These are phyloP conservation scores for Latheticus oryzae DNA, from an alignment of 2,888 invertebrate genomes.

Conservation along the genomic window DNA sequence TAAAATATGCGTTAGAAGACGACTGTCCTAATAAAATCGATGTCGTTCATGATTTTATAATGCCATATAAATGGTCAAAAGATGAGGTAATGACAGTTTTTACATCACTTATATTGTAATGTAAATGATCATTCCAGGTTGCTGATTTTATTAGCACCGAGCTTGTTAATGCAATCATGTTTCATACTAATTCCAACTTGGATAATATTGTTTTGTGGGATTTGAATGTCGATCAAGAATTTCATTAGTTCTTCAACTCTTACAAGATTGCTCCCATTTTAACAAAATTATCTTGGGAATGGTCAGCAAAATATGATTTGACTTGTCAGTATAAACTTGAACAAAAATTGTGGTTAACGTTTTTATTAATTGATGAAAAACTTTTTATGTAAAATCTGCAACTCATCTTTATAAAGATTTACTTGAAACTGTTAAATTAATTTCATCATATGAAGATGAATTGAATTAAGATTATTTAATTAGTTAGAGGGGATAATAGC, in stretches of 20 bases:
- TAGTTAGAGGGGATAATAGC: conserved; percentile 68
- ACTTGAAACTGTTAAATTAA: conserved; percentile 41
- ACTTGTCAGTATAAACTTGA: conserved; percentile 56
- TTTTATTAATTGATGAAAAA: conserved; percentile 53
- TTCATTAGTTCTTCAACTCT: conserved; percentile 71
- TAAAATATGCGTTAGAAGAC: conserved; percentile 68
- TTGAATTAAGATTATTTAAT: conserved; percentile 61
- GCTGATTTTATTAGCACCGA: conserved; percentile 75
- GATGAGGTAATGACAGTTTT: conserved; percentile 61
- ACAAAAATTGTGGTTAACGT: conserved; percentile 58
- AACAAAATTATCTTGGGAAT: conserved; percentile 59
- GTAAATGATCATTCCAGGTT: too few species aligned
- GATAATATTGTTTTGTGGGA: conserved; percentile 60
- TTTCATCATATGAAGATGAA: conserved; percentile 42
- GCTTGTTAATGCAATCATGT: conserved; percentile 70
- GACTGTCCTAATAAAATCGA: conserved; percentile 70
- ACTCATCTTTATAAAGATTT: conserved; percentile 49
- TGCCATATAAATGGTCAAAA: conserved; percentile 69
- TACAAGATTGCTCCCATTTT: conserved; percentile 70
- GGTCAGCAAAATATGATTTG: conserved; percentile 57
- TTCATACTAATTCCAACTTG: conserved; percentile 64
- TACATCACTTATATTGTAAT: background rate
- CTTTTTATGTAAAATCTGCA: conserved; percentile 34
- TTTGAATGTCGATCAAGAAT: conserved; percentile 65
- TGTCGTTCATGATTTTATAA: conserved; percentile 72